Conservation (phyloP, 2,888 invertebrate species). For the Drosophila monieri region DNA sequence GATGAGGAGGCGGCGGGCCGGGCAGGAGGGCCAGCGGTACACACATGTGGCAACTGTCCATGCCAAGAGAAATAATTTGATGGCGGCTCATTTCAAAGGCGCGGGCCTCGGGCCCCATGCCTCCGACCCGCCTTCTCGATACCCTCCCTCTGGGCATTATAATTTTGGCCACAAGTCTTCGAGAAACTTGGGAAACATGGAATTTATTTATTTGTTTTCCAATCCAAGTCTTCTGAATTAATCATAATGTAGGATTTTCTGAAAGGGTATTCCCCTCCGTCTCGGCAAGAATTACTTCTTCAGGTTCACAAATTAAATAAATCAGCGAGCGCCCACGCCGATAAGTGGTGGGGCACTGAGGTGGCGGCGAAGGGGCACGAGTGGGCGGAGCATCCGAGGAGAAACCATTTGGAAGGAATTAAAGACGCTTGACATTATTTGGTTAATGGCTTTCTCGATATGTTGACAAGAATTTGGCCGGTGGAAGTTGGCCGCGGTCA, state of each 20-base stretch:
- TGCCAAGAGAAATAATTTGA: constrained; percentile 69
- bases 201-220: neutral
- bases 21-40: constrained; percentile 29
- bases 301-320: constrained; percentile 45
- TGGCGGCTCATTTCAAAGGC: constrained; percentile 69
- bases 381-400: constrained; percentile 25
- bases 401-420: constrained; percentile 62
- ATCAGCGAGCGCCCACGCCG: constrained; percentile 65
- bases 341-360: constrained; percentile 16
- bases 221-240: neutral
- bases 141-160: neutral
- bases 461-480: constrained; percentile 60
- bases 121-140: neutral
- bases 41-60: constrained; percentile 65
- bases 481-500: constrained; percentile 45
- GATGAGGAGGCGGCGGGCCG: neutral
- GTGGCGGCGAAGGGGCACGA: neutral
- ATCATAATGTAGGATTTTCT: neutral
- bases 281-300: constrained; percentile 26
- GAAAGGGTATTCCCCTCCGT: neutral
- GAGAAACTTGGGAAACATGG: neutral
- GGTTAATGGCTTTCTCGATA: constrained; percentile 54
- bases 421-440: constrained; percentile 71
- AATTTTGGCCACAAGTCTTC: constrained; percentile 2
- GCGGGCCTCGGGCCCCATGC: neutral